Evolutionary conservation across 2,113 vertebrate species (phyloP), one percentile per base, ranked within the genome.

Genomic region (Cisticola juncidis): DNA sequence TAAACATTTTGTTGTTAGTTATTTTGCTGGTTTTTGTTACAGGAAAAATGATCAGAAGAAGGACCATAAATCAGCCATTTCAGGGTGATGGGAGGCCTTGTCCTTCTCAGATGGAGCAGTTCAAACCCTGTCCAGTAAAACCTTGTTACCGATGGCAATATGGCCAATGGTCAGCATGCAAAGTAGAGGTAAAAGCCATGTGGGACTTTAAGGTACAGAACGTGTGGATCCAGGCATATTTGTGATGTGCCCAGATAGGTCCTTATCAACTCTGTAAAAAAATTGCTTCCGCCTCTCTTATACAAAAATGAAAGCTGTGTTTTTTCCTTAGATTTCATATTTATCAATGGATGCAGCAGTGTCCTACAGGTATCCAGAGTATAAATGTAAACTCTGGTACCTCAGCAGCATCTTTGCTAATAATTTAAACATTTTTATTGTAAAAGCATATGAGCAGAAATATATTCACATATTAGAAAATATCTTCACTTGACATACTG

Each of bases 81-180:
- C 99, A 99, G 97, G 99, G 99, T 11, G 99, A 99, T 58, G 99
- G 99, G 40, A 98, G 99, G 81, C 99, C 99, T 18, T 99, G 99
- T 87, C 97, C 99, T 12, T 78, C 97, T 38, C 98, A 98, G 97
- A 98, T 98, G 98, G 98, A 99, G 85, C 99, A 99, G 95, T 99
- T 98, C 98, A 99, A 99, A 90, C 99, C 99, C 26, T 99, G 99
- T 66, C 99, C 99, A 6, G 99, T 99, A 69, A 98, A 98, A 23
- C 99, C 99, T 60, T 99, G 99, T 90, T 99, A 99, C 96, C 98
- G 95, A 42, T 99, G 99, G 99, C 98, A 99, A 47, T 99, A 99
- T 36, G 98, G 99, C 89, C 95, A 97, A 60, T 99, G 99, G 99
- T 99, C 98, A 35, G 97, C 98, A n/a, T 99, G 99, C 95, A 98